These are phyloP conservation scores for Dynastes tityus DNA, from an alignment of 2,888 invertebrate genomes.

Conservation along the genomic window DNA sequence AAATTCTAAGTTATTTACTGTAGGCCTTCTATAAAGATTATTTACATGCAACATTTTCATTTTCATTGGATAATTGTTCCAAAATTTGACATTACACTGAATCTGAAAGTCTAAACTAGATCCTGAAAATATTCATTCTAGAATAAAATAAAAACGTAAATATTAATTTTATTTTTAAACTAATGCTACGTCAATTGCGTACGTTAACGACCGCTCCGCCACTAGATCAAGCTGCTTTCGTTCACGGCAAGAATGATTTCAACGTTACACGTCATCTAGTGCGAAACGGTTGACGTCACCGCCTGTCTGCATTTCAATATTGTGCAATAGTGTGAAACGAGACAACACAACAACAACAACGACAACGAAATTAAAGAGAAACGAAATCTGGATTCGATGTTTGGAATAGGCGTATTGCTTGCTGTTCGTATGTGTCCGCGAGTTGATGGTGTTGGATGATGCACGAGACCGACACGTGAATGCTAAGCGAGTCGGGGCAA, in stretches of 20 bases:
- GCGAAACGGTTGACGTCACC: slow-evolving; percentile 3
- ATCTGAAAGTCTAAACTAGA: too few relatives aligned
- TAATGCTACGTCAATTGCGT: neutral
- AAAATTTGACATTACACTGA: too few relatives aligned
- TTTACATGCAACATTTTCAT: too few relatives aligned
- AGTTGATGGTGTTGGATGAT: neutral
- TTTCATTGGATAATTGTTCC: too few relatives aligned
- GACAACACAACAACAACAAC: neutral
- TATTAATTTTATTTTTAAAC: slow-evolving; percentile 6
- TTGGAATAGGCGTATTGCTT: neutral
- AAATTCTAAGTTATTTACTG: too few relatives aligned
- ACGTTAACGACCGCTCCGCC: neutral
- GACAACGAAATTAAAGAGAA: neutral
- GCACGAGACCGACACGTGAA: slow-evolving; percentile 8
- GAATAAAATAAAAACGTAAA: slow-evolving; percentile 10
- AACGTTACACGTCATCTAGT: neutral
- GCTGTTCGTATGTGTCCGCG: neutral
- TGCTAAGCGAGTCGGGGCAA: neutral
- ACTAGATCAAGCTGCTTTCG: slow-evolving; percentile 6
- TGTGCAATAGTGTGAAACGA: slow-evolving; percentile 6
- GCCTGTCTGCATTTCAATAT: neutral
- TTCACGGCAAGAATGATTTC: neutral
- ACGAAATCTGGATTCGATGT: neutral
- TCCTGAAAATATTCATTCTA: neutral
- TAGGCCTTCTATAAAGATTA: too few relatives aligned